Conservation (phyloP, 2,797 vertebrate genomes). For the Parotocinclus haroldoi region DNA sequence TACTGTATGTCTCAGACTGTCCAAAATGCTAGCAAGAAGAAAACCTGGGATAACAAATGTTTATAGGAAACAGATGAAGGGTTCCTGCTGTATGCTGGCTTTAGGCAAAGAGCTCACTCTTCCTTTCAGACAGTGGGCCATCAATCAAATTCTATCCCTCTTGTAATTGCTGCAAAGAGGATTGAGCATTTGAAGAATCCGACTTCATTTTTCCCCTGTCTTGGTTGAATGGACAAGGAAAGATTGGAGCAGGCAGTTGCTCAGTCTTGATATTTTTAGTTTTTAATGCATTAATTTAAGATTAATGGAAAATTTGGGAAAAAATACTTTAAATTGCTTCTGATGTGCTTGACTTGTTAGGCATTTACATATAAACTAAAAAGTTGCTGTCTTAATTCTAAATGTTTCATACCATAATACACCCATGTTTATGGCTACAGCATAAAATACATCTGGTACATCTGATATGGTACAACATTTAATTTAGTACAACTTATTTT, state of each 20-base stretch:
- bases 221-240: conserved; percentile 6
- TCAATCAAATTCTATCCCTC: conserved; percentile 33
- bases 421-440: too few relatives aligned
- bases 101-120: conserved; percentile 23
- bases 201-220: conserved; percentile 14
- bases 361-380: background rate
- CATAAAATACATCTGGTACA: too few relatives aligned
- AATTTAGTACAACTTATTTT: too few relatives aligned
- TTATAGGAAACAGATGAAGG: conserved; percentile 31
- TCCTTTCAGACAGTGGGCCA: conserved; percentile 35
- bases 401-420: too few relatives aligned
- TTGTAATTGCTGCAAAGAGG: conserved; percentile 24
- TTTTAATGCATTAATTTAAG: conserved; percentile 1
- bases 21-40: conserved; percentile 51
- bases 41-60: conserved; percentile 27
- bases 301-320: background rate
- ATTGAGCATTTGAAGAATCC: conserved; percentile 23
- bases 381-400: too few relatives aligned
- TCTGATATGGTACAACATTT: too few relatives aligned
- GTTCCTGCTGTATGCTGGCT: conserved; percentile 21
- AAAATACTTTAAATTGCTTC: conserved; percentile 4
- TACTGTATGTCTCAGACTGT: conserved; percentile 69
- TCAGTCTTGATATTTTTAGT: conserved; percentile 9
- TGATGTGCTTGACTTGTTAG: background rate
- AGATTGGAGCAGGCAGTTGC: conserved; percentile 20